Evolutionary conservation across 2,888 invertebrate species (phyloP).

Genomic region (Leucophenga montana): DNA sequence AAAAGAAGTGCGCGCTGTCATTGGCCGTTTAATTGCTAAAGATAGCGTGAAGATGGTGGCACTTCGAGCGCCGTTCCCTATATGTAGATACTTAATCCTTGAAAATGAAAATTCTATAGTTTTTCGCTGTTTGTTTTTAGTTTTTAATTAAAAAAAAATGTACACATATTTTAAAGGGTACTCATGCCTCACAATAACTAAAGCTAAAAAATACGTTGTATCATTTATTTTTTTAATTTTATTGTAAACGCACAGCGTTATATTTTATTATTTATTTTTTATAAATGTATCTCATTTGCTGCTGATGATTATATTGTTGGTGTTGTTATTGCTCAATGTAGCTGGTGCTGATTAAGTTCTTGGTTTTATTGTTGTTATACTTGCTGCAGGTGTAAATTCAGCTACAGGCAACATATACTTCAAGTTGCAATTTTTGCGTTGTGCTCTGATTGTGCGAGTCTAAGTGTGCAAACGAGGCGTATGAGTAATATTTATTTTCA

Average conservation of each 20-base stretch:
- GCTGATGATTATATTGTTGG: constrained; percentile 1
- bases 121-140: too few species aligned
- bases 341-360: constrained; percentile 43
- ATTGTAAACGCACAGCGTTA: too few species aligned
- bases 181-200: background rate
- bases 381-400: constrained; percentile 20
- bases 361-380: constrained; percentile 29
- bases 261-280: constrained; percentile 3
- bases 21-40: too few species aligned
- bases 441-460: background rate
- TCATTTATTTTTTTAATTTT: background rate
- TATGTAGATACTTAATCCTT: too few species aligned
- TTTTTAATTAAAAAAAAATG: too few species aligned
- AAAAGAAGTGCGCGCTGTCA: too few species aligned
- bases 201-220: background rate
- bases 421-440: constrained; percentile 24
- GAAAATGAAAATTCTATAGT: too few species aligned
- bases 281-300: background rate
- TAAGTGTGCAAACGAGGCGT: constrained; percentile 39
- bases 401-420: constrained; percentile 18
- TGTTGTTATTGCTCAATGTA: background rate
- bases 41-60: too few species aligned
- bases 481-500: constrained; percentile 63
- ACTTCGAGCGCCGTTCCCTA: too few species aligned
- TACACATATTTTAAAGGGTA: too few species aligned